Conservation (phyloP, 2,113 vertebrate genomes). For the Micronycteris hirsuta region DNA sequence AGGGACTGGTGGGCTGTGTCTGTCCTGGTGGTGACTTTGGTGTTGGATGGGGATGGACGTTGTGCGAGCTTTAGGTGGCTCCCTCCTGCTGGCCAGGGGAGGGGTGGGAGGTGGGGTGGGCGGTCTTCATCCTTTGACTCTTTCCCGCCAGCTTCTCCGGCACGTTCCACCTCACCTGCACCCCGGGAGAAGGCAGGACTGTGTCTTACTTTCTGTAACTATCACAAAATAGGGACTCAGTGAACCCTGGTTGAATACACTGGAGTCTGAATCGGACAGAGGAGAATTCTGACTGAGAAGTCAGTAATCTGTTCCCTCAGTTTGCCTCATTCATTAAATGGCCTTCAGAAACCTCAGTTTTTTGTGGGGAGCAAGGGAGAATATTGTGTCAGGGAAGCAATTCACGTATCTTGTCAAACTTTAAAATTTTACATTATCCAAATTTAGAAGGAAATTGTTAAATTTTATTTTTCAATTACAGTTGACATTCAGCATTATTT, state of each 20-base stretch:
- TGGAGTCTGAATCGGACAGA: not conserved
- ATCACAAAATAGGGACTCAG: not conserved
- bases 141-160: rapidly evolving
- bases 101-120: too few species aligned
- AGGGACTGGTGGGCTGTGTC: not conserved
- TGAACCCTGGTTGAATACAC: not conserved
- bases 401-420: not conserved
- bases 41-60: rapidly evolving
- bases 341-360: too few species aligned
- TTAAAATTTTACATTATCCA: not conserved
- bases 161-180: rapidly evolving
- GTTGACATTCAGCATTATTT: not conserved
- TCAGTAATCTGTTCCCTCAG: not conserved
- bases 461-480: not conserved
- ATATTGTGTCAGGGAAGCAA: not conserved
- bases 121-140: not conserved
- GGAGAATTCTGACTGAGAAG: not conserved
- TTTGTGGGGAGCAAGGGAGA: not conserved
- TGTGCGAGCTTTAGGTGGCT: not conserved
- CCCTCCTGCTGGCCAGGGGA: too few species aligned
- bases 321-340: rapidly evolving
- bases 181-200: not conserved
- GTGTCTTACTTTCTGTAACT: not conserved
- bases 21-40: not conserved
- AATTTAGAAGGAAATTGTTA: not conserved